Conservation (phyloP, 2,113 vertebrate genomes). For the Halcyon senegalensis region DNA sequence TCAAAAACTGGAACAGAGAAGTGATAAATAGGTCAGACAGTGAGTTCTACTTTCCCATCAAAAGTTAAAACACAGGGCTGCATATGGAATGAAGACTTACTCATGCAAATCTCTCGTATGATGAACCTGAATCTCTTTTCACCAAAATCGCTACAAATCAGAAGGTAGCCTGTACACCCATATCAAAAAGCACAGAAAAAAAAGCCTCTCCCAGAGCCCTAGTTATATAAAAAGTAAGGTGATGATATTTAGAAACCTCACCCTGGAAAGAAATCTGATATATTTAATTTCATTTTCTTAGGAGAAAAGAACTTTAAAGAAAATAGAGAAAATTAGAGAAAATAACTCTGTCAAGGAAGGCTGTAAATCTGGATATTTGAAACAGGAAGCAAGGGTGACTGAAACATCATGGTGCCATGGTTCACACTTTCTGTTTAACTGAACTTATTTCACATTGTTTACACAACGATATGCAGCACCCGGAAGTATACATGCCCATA, state of each 20-base stretch:
- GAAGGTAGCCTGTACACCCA: background rate
- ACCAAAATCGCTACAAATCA: background rate
- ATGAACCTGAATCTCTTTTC: constrained; percentile 19
- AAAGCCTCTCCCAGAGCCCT: background rate
- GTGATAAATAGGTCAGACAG: background rate
- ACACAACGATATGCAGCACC: constrained; percentile 22
- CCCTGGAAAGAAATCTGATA: constrained; percentile 42
- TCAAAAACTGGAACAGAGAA: background rate
- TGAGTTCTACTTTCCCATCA: background rate
- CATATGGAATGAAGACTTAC: background rate
- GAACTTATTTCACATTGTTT: constrained; percentile 61
- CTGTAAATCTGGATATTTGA: constrained; percentile 56
- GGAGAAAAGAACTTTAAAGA: background rate
- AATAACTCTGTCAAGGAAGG: constrained; percentile 39
- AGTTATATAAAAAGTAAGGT: constrained; percentile 4
- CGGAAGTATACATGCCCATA: constrained; percentile 39
- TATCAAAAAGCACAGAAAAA: background rate
- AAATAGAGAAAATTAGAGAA: background rate
- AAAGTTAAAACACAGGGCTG: background rate
- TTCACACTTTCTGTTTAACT: constrained; percentile 62
- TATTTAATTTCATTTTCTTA: constrained; percentile 56
- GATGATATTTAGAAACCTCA: constrained; percentile 46
- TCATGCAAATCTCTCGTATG: background rate
- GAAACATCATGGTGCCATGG: constrained; percentile 6
- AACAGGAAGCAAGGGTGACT: constrained; percentile 44